Evolutionary conservation across 2,113 vertebrate species (phyloP).

Genomic region (Crocuta crocuta): DNA sequence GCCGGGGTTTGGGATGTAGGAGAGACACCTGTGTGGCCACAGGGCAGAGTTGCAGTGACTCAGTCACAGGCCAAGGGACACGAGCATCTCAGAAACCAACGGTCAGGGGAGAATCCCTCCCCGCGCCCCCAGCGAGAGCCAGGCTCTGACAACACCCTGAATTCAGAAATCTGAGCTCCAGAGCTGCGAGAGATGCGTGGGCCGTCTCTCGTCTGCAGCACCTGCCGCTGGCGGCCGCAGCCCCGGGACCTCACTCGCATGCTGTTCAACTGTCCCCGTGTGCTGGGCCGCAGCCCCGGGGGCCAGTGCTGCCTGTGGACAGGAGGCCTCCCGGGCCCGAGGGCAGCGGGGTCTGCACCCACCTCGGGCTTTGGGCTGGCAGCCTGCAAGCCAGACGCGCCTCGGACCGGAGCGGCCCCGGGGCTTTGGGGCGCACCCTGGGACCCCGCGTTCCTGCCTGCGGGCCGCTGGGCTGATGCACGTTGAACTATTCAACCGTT

Average conservation of each 20-base stretch:
- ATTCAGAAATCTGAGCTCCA: neutral
- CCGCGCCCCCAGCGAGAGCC: accelerated
- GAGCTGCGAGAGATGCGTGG: accelerated
- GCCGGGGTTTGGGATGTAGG: neutral
- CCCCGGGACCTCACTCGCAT: accelerated
- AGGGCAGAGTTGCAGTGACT: neutral
- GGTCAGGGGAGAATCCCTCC: neutral
- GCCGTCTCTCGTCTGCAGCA: too few species aligned
- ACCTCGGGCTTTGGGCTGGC: accelerated
- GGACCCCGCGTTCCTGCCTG: too few species aligned
- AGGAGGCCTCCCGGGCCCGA: accelerated
- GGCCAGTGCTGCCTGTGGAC: neutral
- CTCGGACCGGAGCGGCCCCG: neutral
- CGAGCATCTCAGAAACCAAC: accelerated
- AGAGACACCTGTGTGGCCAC: accelerated
- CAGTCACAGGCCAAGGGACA: neutral
- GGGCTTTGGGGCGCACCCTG: neutral
- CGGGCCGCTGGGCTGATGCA: accelerated
- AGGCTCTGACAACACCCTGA: neutral
- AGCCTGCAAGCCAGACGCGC: neutral
- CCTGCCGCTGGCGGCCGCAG: neutral
- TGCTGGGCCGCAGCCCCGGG: neutral
- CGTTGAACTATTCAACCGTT: too few species aligned
- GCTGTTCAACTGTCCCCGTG: accelerated
- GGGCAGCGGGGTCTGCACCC: accelerated